phyloP scores from a whole-genome alignment of 2,888 invertebrate genomes.

The Sycophila texana region DNA sequence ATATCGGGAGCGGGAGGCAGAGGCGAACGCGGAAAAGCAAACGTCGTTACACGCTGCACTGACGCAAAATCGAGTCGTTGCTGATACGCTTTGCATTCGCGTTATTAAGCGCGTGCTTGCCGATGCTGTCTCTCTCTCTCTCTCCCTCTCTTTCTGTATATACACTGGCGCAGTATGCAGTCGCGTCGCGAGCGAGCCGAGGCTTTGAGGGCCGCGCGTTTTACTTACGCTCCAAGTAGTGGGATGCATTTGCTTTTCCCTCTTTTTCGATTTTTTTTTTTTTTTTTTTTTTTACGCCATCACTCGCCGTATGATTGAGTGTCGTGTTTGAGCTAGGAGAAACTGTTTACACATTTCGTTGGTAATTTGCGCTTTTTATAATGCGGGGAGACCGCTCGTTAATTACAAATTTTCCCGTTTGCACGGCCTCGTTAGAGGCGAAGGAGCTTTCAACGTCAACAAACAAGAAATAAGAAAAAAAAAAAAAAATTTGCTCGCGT shows the following conservation, averaged over 20 bases:
- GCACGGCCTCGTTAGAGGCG: too few relatives aligned
- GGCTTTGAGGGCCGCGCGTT: too few relatives aligned
- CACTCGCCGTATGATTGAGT: conserved; percentile 12
- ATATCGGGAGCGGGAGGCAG: not conserved
- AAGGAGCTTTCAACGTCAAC: too few relatives aligned
- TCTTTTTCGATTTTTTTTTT: too few relatives aligned
- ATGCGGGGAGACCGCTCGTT: too few relatives aligned
- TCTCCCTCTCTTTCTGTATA: not conserved
- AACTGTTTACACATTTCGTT: conserved; percentile 43
- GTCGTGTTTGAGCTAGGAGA: conserved; percentile 24
- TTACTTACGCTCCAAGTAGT: too few relatives aligned
- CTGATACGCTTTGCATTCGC: conserved; percentile 37
- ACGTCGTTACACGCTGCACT: conserved; percentile 54
- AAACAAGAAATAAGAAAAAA: too few relatives aligned
- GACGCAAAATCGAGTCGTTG: conserved; percentile 53
- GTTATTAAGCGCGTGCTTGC: conserved; percentile 41
- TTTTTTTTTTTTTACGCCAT: too few relatives aligned
- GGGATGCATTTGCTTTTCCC: too few relatives aligned
- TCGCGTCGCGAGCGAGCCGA: too few relatives aligned
- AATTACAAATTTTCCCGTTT: too few relatives aligned
- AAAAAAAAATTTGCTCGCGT: too few relatives aligned
- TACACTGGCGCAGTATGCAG: not conserved
- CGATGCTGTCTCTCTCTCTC: not conserved
- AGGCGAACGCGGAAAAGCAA: conserved; percentile 40
- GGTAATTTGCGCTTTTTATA: conserved; percentile 27